Conservation (phyloP, 2,888 invertebrate species). For the Andrena fulva region DNA sequence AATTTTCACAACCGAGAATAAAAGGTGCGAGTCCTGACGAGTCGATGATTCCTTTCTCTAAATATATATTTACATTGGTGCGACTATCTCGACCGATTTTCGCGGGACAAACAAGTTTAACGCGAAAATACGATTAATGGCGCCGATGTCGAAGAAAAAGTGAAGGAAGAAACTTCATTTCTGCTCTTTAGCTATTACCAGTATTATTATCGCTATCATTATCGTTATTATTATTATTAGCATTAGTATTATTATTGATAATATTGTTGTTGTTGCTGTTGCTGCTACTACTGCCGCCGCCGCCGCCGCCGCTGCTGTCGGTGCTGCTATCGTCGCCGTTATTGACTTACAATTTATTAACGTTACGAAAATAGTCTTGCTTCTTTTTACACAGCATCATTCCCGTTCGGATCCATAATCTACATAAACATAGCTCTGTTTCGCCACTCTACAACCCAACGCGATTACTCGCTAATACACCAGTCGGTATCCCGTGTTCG, state of each 20-base stretch:
- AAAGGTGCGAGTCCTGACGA: background rate
- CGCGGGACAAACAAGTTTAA: background rate
- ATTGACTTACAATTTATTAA: slow-evolving; percentile 83
- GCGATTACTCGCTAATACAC: slow-evolving; percentile 3
- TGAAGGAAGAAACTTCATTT: slow-evolving; percentile 35
- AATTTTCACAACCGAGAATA: background rate
- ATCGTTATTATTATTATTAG: slow-evolving; percentile 3
- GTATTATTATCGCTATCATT: slow-evolving; percentile 1
- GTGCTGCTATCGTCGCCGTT: slow-evolving; percentile 63
- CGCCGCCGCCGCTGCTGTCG: no score
- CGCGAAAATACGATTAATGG: slow-evolving; percentile 11
- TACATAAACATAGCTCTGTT: slow-evolving; percentile 68
- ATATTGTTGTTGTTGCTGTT: background rate
- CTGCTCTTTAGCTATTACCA: slow-evolving; percentile 49
- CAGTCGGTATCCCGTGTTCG: slow-evolving; percentile 2
- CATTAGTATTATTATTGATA: background rate
- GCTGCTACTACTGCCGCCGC: background rate
- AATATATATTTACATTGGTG: slow-evolving; percentile 15
- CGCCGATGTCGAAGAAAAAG: slow-evolving; percentile 50
- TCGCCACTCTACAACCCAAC: slow-evolving; percentile 21
- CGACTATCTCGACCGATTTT: background rate
- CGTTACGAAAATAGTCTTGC: slow-evolving; percentile 83
- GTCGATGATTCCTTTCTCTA: background rate
- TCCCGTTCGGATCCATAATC: slow-evolving; percentile 73
- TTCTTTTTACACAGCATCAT: slow-evolving; percentile 80